Conservation (phyloP, 2,113 vertebrate genomes). For the Nerophis lumbriciformis region DNA sequence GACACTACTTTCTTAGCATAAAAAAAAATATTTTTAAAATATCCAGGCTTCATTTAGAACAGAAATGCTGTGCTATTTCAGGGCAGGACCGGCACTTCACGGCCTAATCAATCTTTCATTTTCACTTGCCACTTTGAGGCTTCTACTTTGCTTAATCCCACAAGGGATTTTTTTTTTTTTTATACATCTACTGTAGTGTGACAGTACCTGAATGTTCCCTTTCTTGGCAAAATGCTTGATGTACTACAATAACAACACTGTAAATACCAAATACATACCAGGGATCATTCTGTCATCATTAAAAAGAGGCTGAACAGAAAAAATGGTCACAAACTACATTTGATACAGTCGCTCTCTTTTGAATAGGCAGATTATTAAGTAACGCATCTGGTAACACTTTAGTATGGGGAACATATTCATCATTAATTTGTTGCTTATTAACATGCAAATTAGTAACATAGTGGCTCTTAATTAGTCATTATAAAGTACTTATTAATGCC, state of each 20-base stretch:
- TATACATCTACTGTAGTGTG: constrained; percentile 8
- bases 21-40: constrained; percentile 47
- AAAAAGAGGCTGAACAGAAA: not conserved
- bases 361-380: too few relatives aligned
- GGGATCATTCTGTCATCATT: constrained; percentile 38
- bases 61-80: constrained; percentile 44
- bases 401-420: too few relatives aligned
- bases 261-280: constrained; percentile 77
- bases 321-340: not conserved
- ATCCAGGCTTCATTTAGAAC: constrained; percentile 54
- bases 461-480: too few relatives aligned
- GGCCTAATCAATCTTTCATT: constrained; percentile 58
- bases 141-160: constrained; percentile 21
- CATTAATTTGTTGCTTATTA: too few relatives aligned
- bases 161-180: constrained; percentile 3
- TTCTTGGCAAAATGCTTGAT: constrained; percentile 9
- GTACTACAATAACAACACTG: constrained; percentile 38
- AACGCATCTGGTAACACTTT: too few relatives aligned
- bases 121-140: constrained; percentile 26
- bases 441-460: too few relatives aligned
- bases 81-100: constrained; percentile 39
- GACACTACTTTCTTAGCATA: constrained; percentile 45
- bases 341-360: not conserved
- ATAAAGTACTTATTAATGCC: too few relatives aligned
- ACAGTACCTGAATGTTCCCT: constrained; percentile 14